Conservation (phyloP, 2,888 invertebrate genomes). For the Hesperia comma region DNA sequence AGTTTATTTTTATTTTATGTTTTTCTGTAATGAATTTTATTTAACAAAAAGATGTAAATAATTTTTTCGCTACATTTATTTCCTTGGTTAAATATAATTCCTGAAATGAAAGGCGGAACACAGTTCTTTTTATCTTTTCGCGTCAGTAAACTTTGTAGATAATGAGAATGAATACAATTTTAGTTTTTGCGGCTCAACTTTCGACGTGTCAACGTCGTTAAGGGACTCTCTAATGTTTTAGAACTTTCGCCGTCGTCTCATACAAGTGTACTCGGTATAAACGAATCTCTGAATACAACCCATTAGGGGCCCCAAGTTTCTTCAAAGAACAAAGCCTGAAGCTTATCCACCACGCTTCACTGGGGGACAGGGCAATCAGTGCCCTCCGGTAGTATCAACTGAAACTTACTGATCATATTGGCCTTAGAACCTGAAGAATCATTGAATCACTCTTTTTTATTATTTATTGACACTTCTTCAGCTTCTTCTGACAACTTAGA, state of each 20-base stretch:
- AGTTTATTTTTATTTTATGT: no score
- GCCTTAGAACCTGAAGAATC: no score
- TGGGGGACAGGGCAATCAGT: no score
- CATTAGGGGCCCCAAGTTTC: not conserved
- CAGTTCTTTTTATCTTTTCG: constrained; percentile 1
- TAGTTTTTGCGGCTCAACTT: not conserved
- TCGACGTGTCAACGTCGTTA: not conserved
- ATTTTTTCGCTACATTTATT: not conserved
- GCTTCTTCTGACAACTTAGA: no score
- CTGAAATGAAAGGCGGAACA: not conserved
- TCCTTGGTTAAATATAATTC: not conserved
- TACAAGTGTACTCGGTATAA: not conserved
- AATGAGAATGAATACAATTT: constrained; percentile 1
- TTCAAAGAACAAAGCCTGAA: not conserved
- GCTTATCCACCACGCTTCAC: no score
- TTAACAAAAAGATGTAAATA: no score
- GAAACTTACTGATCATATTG: no score
- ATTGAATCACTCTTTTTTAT: no score
- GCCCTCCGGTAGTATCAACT: no score
- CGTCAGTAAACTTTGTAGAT: not conserved
- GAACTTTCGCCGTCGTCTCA: not conserved
- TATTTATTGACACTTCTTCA: no score
- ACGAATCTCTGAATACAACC: not conserved
- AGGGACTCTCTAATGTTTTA: not conserved
- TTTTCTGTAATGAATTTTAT: no score